These are phyloP conservation scores for Phymorhynchus buccinoides DNA, from an alignment of 1,140 invertebrate species.

Conservation along the genomic window DNA sequence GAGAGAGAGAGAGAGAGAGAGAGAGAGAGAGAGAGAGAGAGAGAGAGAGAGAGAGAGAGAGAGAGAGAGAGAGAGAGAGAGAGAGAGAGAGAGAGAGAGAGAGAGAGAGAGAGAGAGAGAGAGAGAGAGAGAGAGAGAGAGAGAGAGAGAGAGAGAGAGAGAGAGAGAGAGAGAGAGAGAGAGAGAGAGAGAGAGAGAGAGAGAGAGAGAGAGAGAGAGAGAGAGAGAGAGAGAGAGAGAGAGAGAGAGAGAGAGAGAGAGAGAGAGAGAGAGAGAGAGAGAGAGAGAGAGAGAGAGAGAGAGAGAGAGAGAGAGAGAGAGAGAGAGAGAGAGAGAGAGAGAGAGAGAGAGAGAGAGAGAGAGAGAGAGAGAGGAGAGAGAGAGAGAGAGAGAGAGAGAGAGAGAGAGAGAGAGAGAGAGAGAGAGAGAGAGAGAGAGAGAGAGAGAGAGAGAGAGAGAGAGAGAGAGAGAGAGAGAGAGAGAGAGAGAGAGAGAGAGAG, in stretches of 20 bases:
- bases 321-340: not conserved
- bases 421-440: slow-evolving; percentile 4
- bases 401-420: not conserved
- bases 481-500: not conserved
- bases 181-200: not conserved
- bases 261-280: not conserved
- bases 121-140: not conserved
- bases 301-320: not conserved
- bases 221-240: not conserved
- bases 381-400: not conserved
- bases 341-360: not conserved
- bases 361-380: not conserved
- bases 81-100: not conserved
- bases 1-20: not conserved
- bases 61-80: slow-evolving; percentile 14
- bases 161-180: not conserved
- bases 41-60: not conserved
- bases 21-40: not conserved
- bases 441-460: slow-evolving; percentile 17
- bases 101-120: not conserved
- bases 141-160: not conserved
- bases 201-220: not conserved
- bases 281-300: slow-evolving; percentile 14
- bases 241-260: not conserved
- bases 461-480: not conserved